Evolutionary conservation across 2,888 invertebrate genomes (phyloP).

Genomic region (Hypsopygia costalis): DNA sequence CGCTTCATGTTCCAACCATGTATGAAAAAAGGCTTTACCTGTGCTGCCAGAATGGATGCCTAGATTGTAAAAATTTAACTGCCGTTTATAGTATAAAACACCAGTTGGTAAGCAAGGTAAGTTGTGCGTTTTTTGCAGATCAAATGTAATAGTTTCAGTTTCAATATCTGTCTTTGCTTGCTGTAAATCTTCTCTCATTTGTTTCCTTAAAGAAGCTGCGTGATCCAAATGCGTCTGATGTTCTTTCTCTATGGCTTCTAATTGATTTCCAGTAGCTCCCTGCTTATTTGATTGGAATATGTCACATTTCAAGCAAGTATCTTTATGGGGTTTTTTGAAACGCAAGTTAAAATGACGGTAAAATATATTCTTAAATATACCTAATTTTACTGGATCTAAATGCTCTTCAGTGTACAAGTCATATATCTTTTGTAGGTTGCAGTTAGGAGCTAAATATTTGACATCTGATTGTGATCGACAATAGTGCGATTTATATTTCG

Average conservation of each 20-base stretch:
- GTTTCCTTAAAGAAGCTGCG: constrained; percentile 11
- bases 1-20: constrained; percentile 13
- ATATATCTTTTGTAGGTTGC: no score
- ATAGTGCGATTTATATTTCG: no score
- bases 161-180: constrained; percentile 7
- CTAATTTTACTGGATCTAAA: no score
- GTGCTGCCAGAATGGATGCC: no score
- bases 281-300: constrained; percentile 6
- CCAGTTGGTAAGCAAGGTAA: no score
- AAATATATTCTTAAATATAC: not conserved
- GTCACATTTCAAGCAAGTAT: constrained; percentile 16
- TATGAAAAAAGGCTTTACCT: no score
- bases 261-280: constrained; percentile 2
- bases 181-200: constrained; percentile 17
- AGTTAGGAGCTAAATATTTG: no score
- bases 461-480: no score
- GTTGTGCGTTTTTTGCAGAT: constrained; percentile 24
- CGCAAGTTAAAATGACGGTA: constrained; percentile 11
- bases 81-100: no score
- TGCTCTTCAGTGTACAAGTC: no score
- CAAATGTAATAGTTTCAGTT: constrained; percentile 15
- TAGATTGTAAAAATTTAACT: no score
- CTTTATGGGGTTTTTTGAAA: constrained; percentile 17
- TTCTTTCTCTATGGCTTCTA: no score
- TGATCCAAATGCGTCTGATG: constrained; percentile 13